Conservation (phyloP, 2,888 invertebrate species). For the Spodoptera littoralis region DNA sequence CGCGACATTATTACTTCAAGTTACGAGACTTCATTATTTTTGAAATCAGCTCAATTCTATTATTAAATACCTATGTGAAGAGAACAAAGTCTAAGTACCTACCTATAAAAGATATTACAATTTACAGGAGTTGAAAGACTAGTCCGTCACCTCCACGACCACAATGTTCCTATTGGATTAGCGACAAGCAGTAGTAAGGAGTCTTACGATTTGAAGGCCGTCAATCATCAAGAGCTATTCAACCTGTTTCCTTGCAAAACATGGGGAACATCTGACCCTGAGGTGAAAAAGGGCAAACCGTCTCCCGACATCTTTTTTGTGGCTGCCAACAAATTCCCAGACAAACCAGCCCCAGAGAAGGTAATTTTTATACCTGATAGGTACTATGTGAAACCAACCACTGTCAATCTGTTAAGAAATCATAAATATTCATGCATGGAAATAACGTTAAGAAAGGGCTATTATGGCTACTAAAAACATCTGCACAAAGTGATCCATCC, state of each 20-base stretch:
- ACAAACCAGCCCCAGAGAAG: conserved; percentile 89
- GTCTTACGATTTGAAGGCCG: conserved; percentile 92
- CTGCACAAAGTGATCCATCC: too few relatives aligned
- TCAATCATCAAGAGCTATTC: conserved; percentile 91
- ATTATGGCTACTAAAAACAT: too few relatives aligned
- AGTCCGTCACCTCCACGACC: conserved; percentile 91
- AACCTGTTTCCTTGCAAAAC: conserved; percentile 92
- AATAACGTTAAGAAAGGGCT: too few relatives aligned
- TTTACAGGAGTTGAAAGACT: conserved; percentile 92
- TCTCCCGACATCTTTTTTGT: conserved; percentile 95
- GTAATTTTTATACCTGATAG: conserved; percentile 62
- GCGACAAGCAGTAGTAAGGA: conserved; percentile 95
- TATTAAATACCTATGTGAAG: too few relatives aligned
- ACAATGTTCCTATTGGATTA: conserved; percentile 94
- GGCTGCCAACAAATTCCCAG: conserved; percentile 92
- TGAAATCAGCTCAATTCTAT: too few relatives aligned
- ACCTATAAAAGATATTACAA: neutral
- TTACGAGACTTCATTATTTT: too few relatives aligned
- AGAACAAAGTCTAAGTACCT: too few relatives aligned
- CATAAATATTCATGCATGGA: too few relatives aligned
- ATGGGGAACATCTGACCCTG: conserved; percentile 94
- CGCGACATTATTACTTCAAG: too few relatives aligned
- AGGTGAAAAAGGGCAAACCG: conserved; percentile 95
- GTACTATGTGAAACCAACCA: too few relatives aligned
- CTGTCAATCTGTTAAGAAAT: too few relatives aligned